Evolutionary conservation across 2,888 invertebrate species (phyloP).

Genomic region (Alviniconcha strummeri): DNA sequence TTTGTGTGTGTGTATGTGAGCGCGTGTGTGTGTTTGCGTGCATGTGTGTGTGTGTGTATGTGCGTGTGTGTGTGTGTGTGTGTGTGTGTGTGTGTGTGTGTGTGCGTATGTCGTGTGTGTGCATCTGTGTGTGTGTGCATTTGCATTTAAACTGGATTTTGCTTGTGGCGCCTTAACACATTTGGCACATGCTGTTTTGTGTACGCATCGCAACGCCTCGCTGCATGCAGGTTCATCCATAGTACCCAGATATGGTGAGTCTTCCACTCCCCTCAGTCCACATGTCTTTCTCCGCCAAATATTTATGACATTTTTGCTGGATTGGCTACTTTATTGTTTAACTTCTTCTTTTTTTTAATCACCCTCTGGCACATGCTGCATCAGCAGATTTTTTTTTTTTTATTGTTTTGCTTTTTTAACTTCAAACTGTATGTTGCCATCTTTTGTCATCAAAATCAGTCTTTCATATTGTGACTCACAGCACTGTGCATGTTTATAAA

Average conservation of each 20-base stretch:
- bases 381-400: not conserved
- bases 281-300: no score
- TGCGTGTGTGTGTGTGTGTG: not conserved
- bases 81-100: not conserved
- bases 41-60: not conserved
- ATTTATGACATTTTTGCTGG: no score
- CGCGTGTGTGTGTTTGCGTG: no score
- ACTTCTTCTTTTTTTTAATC: not conserved
- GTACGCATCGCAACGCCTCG: slow-evolving; percentile 11
- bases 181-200: slow-evolving; percentile 24
- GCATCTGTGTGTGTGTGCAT: not conserved
- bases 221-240: slow-evolving; percentile 56
- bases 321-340: no score
- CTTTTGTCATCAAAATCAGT: no score
- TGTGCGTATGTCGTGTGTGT: not conserved
- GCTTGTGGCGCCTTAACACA: slow-evolving; percentile 21
- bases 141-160: not conserved
- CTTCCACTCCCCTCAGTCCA: not conserved
- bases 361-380: no score
- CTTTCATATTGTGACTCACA: no score
- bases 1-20: no score
- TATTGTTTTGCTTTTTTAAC: not conserved
- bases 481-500: no score
- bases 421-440: not conserved
- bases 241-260: slow-evolving; percentile 64